Base-by-base conservation (phyloP, 1,140 invertebrate genomes). In the Wasmannia auropunctata region DNA sequence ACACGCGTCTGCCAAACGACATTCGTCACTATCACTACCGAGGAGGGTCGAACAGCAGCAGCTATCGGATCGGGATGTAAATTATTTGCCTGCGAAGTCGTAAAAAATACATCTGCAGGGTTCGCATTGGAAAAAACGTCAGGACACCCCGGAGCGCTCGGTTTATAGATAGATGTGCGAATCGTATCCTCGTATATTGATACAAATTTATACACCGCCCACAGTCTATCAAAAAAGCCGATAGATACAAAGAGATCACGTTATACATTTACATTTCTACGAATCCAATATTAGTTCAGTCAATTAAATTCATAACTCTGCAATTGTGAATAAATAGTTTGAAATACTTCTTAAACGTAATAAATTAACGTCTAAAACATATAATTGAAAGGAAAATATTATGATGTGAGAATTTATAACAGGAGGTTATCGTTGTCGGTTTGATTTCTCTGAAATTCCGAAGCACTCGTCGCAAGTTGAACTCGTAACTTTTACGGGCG, bases 81-180 rank as follows among this genome's bases (percentile, higher is more conserved):
- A 90, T 90, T 89, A 87, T 87, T 87, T 89, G 86, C 46, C 58
- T 72, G 74, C 56, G 70, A 54, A 80, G 62, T 91, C 88, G 85
- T 91, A 90, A 91, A 90, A 87, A 88, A 72, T 58, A 11, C 65
- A 77, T 85, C 60, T 65, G 54, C 43, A 28, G 46, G 54, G 16
- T 43, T 81, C 85, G 28, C 14, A 70, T 56, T 69, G 77, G 8
- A n/a, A 60, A n/a, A 60, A 65, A 77, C 37, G 54, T 58, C 65
- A 16, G 22, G 70, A 81, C 62, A 86, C 51, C 37, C 63, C 43
- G 63, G 51, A 10, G 85, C 60, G 84, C 31, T 34, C 14, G 74
- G 19, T 40, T 58, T 77, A 40, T 46, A 63, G 34, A 85, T 56
- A 37, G 76, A 85, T 79, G 25, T 67, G 46, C n/a, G 25, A 46